Evolutionary conservation across 1,140 invertebrate species (phyloP), one percentile per base, ranked within the genome.

Genomic region (Monochamus saltuarius): DNA sequence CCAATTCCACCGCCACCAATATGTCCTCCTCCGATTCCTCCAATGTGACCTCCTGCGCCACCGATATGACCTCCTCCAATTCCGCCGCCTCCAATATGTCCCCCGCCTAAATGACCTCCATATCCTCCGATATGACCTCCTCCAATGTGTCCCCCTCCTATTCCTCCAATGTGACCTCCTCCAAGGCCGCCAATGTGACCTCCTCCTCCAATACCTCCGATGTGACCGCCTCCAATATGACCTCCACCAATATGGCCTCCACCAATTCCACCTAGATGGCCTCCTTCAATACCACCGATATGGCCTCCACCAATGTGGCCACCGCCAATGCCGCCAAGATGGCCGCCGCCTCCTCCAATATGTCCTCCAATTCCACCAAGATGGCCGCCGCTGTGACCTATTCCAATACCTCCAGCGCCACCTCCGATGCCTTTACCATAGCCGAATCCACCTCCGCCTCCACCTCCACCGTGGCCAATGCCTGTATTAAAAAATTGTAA

Each of bases 41-140:
- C 39, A n/a, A 57, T n/a, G 51, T 50, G 42, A 10, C 56, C 60
- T 4, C 72, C 62, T 47, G 72, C 71, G 6, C 49, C 49, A 4
- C 49, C 49, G 4, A 13, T 3, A 42, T 13, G 73, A 74, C 62
- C 76, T 73, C 53, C 79, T 77, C 77, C 77, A 29, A 71, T 63
- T 6, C 75, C 75, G 77, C 1, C 77, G 7, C 29, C 17, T n/a
- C 45, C 45, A 16, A 62, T 14, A 47, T 45, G 45, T 7, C 47
- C 59, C 1, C 9, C 7, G 8, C 51, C 51, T n/a, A 60, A n/a
- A 53, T 50, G 42, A 6, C 55, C 59, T 3, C 72, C 61, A 39
- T 72, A 64, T 39, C 60, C 60, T 9, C 50, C 47, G 11, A 56
- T 17, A 35, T 56, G 53, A n/a, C 39, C 77, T 62, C 62, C 60